Base-by-base conservation (phyloP, 1,140 invertebrate genomes). In the Pinna nobilis region DNA sequence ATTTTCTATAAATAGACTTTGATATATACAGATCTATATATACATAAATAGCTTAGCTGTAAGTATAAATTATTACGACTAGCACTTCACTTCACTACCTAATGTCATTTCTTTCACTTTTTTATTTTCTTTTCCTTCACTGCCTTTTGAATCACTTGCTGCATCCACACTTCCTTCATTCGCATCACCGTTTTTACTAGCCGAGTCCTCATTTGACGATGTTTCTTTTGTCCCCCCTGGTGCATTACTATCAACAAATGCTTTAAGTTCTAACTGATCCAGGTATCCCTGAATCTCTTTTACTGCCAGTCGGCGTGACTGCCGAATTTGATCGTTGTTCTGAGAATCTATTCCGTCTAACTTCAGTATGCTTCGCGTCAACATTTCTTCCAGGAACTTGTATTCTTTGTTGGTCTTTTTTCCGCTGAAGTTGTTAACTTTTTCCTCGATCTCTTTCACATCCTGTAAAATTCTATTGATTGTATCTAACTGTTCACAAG, bases 321-420 rank as follows among this genome's bases (percentile, higher is more conserved):
- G 92, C 78, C 96, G 91, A 37, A 98, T 94, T 81, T 95, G 94
- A 32, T 97, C 95, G 82, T 95, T 94, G 1, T 96, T 96, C 71
- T 96, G 95, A 0, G 95, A 95, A 83, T 97, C 95, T 65, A 98
- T 95, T 78, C 94, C 93, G 86, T 98, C 97, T 69, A 98, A 87
- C 87, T 96, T 96, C 3, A 98, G 92, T 69, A 98, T 90, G 85
- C 96, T 95, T 49, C 96, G 92, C 1, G 96, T 98, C 18, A 98
- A 89, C 96, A 98, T 98, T 89, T 98, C 97, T 86, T 98, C 97
- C 49, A 98, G 87, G 86, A 93, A 97, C 33, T 95, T 90, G 82
- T 96, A 98, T 65, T 94, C 91, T 87, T 97, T 97, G 82, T 97
- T 94, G 77, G 92, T 92, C 3, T 91, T 92, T 63, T 90, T 91